Evolutionary conservation across 2,113 vertebrate species (phyloP).

Genomic region (Procavia capensis): DNA sequence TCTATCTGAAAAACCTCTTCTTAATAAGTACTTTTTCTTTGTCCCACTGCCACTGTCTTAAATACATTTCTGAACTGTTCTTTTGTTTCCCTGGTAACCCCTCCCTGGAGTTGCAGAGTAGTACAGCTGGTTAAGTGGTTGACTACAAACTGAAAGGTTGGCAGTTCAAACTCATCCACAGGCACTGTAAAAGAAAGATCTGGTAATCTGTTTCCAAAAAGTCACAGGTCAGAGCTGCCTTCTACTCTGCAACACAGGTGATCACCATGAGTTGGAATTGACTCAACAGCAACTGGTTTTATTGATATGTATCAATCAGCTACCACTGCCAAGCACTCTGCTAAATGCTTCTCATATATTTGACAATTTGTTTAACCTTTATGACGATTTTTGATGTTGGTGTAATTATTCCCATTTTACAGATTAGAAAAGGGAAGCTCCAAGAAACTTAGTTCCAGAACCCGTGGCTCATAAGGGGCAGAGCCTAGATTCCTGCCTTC

Average conservation of each 20-base stretch:
- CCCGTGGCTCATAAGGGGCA: background rate
- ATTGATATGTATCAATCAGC: background rate
- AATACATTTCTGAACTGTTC: background rate
- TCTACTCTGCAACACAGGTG: background rate
- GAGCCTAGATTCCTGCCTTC: background rate
- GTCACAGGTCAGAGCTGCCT: background rate
- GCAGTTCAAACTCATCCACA: background rate
- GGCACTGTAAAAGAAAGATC: background rate
- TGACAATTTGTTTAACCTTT: background rate
- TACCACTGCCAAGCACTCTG: fast-evolving
- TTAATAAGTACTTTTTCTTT: background rate
- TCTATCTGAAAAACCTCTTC: background rate
- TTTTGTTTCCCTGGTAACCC: background rate
- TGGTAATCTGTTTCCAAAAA: background rate
- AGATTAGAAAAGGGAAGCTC: background rate
- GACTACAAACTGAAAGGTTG: background rate
- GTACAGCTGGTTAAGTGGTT: background rate
- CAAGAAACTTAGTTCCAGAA: background rate
- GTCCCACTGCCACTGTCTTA: background rate
- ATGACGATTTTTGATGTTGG: background rate
- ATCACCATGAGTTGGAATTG: background rate
- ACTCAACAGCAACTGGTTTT: too few relatives aligned
- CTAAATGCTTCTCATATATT: background rate
- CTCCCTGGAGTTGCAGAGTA: background rate
- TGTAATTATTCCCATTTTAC: background rate